A percentile compares a stretch with the other conserved stretches of the same genome.
These are phyloP conservation scores for Phyto melanocephala DNA, from an alignment of 2,888 invertebrate species.

Conservation along the genomic window DNA sequence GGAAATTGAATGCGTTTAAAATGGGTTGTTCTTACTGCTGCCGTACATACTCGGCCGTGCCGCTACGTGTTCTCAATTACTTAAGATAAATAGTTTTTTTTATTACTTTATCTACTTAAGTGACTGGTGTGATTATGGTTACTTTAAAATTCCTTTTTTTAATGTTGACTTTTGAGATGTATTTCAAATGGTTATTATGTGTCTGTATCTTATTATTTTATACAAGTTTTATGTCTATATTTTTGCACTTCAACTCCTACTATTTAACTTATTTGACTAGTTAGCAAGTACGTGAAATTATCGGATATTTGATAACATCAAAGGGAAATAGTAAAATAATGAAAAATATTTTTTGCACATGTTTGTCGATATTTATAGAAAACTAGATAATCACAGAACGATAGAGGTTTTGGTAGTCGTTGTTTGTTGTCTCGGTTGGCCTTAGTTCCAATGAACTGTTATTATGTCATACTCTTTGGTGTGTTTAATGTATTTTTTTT, in stretches of 20 bases:
- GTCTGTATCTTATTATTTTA: conserved; percentile 1
- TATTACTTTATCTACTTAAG: not conserved
- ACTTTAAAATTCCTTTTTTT: not conserved
- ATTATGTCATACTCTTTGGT: no score
- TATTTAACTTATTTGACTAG: not conserved
- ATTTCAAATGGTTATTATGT: conserved; percentile 13
- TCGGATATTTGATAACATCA: no score
- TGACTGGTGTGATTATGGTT: not conserved
- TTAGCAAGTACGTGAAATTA: not conserved
- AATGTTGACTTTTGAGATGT: conserved; percentile 10
- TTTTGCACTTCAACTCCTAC: not conserved
- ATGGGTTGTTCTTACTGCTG: not conserved
- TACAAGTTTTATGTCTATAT: not conserved
- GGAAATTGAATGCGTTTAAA: not conserved
- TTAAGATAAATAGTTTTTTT: conserved; percentile 28
- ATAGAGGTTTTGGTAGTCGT: no score
- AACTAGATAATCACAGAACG: no score
- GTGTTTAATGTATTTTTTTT: no score
- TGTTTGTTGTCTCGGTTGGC: no score
- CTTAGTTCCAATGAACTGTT: no score
- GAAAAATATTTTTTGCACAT: no score
- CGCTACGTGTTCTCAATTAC: conserved; percentile 37
- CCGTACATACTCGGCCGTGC: conserved; percentile 8
- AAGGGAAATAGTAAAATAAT: no score
- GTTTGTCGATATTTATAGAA: no score